phyloP scores from a whole-genome alignment of 2,888 invertebrate species.

The Phoenoteleia sp. region DNA sequence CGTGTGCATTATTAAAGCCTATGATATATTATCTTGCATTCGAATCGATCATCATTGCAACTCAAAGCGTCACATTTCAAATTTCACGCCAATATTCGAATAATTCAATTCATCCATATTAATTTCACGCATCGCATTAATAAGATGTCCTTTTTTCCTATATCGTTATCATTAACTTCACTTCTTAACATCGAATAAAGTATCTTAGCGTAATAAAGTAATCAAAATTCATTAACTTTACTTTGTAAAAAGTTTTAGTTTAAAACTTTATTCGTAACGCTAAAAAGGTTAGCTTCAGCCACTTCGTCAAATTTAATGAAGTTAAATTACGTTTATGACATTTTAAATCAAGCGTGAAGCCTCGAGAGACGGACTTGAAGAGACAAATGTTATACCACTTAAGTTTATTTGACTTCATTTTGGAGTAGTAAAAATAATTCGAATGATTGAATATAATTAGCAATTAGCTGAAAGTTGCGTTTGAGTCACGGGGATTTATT shows the following conservation, averaged over 20 bases:
- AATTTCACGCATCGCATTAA: too few relatives aligned
- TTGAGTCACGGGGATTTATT: neutral
- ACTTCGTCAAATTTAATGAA: constrained; percentile 43
- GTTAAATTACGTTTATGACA: constrained; percentile 48
- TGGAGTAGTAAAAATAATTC: neutral
- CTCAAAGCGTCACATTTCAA: constrained; percentile 24
- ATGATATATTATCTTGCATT: constrained; percentile 59
- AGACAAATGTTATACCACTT: constrained; percentile 19
- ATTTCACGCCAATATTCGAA: too few relatives aligned
- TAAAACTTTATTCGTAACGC: neutral
- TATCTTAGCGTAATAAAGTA: too few relatives aligned
- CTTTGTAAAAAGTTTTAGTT: neutral
- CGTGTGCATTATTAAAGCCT: constrained; percentile 59
- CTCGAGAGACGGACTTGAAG: neutral
- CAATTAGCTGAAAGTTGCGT: neutral
- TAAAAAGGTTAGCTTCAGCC: neutral
- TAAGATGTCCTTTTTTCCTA: too few relatives aligned
- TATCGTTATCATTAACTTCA: too few relatives aligned
- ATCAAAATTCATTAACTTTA: neutral
- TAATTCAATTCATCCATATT: constrained; percentile 6
- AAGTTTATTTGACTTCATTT: constrained; percentile 9
- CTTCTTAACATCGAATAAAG: too few relatives aligned
- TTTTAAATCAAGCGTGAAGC: constrained; percentile 41
- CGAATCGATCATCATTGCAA: constrained; percentile 60
- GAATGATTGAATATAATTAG: neutral